Evolutionary conservation across 30 jellyfish, hydroid and myxozoan species (phyloP), one percentile per base, ranked within the genome.

Genomic region (Chrysaora quinquecirrha): DNA sequence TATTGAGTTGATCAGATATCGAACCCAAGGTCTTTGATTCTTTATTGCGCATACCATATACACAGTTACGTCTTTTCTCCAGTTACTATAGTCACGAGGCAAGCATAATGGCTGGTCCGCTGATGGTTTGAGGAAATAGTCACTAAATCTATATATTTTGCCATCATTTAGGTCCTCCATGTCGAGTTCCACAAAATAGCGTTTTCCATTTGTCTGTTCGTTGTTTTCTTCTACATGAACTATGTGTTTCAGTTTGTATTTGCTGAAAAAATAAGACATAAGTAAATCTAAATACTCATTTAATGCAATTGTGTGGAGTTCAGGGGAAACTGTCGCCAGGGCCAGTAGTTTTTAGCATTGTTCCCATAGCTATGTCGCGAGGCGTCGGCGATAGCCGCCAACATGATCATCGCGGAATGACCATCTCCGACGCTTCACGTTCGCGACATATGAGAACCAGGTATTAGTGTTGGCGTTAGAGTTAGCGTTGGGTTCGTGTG

Each of bases 161-260:
- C 86, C 83, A 28, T 75, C 73, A 3, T 12, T 38, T 6, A 31
- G 21, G 30, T 83, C 81, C 30, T 60, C 66, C 2, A 88, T 71
- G 34, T 95, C 99, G 14, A 95, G 60, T 82, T 95, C 99, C 1
- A 95, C 95, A 31, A 95, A 85, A 72, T 95, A 95, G 23, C 99
- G 81, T 66, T 89, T 95, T 22, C 96, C 96, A 14, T 32, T 56
- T 14, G 24, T 34, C 32, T 58, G 46, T 52, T 95, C 99, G 34
- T 31, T 14, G 76, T 95, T 95, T 73, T 95, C 97, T 74, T 95
- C 97, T 25, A 95, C 90, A 71, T 73, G 79, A 24, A 88, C 97
- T 1, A 95, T 87, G 35, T 77, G 29, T 49, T 62, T 60, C 56
- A 87, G 56, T 31, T 78, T 80, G 72, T 58, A 87, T 25, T 52